Evolutionary conservation across 2,888 invertebrate species (phyloP), one percentile per base, ranked within the genome.

Genomic region (Cryptocheilus praepositus): DNA sequence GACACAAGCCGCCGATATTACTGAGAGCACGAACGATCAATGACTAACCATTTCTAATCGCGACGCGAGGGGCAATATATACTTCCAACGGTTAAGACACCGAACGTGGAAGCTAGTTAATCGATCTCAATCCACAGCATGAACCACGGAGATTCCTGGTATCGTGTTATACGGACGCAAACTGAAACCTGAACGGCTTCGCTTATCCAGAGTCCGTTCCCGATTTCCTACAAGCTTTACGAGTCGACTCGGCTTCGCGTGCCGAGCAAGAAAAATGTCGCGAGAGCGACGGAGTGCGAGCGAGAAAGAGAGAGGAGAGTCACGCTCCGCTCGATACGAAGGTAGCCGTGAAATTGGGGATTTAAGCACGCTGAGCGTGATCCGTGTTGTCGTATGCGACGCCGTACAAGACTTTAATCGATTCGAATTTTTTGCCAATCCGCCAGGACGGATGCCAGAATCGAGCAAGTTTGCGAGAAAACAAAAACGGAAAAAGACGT

Each of bases 301-400:
- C 71, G 60, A 58, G 71, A 68, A 71, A 75, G 71, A 64, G 67
- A 61, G 63, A 60, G 52, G 21, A 61, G 59, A 70, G 71, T 73
- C 74, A 74, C 71, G 74, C 72, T 71, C 61, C 49, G 67, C 63
- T 67, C 74, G 57, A 64, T 65, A 67, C 55, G 70, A 74, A 70
- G 67, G 66, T 71, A 73, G 61, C 68, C 79, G 76, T 71, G 77
- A 81, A 77, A 81, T 81, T 77, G 74, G 49, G 57, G 67, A 74
- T 76, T 76, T 74, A 65, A 67, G 63, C 52, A 69, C 46, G 68
- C 66, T 46, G 54, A 62, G 60, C 59, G 67, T 63, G 58, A 70
- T 71, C 67, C 60, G 60, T 51, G 51, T 53, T 68, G 64, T 60
- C 64, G 66, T 65, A 51, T 25, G 55, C 51, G 43, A 13, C 54